Evolutionary conservation across 2,888 invertebrate species (phyloP).

Genomic region (Carcina quercana): DNA sequence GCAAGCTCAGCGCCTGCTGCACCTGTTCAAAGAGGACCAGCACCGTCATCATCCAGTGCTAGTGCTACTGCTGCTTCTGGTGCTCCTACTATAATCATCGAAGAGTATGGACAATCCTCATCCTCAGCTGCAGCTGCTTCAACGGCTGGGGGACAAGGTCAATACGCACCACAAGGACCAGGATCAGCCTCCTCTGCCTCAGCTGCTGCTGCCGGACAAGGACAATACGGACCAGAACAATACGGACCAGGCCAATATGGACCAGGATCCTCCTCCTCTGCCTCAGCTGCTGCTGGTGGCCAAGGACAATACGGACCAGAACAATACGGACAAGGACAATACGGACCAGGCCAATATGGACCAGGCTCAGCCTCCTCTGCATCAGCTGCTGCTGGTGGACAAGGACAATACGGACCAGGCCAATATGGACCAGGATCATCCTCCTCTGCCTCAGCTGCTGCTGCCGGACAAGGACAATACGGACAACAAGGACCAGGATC

Average conservation of each 20-base stretch:
- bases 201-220: conserved; percentile 6
- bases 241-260: background rate
- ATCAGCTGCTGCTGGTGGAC: background rate
- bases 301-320: background rate
- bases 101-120: background rate
- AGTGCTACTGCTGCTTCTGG: conserved; percentile 4
- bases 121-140: background rate
- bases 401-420: background rate
- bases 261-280: background rate
- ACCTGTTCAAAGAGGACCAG: background rate
- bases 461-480: background rate
- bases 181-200: conserved; percentile 2
- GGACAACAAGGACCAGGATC: background rate
- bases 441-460: background rate
- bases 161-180: conserved; percentile 1
- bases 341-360: conserved; percentile 1
- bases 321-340: too few species aligned
- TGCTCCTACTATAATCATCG: conserved; percentile 1
- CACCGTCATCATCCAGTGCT: background rate
- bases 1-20: background rate
- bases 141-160: background rate
- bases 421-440: background rate
- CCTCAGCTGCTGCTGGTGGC: background rate
- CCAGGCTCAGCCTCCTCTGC: background rate
- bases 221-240: conserved; percentile 1